A percentile compares a stretch with the other conserved stretches of the same genome.
Conservation (phyloP, 1,140 invertebrate species). For the Aleiodes sp. region DNA sequence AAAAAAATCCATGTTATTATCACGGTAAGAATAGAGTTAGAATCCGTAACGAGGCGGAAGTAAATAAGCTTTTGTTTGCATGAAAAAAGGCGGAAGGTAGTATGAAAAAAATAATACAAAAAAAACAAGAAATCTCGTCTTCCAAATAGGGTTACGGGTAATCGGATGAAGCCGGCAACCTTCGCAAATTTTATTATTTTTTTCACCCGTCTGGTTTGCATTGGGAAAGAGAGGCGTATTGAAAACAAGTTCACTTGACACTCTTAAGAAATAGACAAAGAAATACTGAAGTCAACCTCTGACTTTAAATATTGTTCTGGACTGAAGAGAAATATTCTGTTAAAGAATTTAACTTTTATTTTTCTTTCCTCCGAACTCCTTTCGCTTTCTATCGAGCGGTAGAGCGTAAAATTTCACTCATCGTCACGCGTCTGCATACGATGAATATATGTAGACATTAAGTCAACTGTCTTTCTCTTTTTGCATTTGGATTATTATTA, state of each 20-base stretch:
- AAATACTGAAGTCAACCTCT: background rate
- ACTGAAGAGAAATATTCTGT: too few species aligned
- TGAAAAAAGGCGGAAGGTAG: background rate
- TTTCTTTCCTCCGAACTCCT: too few species aligned
- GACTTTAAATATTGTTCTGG: too few species aligned
- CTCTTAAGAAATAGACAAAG: background rate
- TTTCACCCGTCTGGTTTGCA: background rate
- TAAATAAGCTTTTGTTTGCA: background rate
- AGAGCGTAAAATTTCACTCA: too few species aligned
- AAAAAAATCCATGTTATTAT: background rate
- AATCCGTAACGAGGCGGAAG: background rate
- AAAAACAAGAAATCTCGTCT: background rate
- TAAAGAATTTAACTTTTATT: too few species aligned
- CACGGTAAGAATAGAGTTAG: background rate
- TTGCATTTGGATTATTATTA: too few species aligned
- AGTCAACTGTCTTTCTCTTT: too few species aligned
- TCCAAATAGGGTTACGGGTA: conserved; percentile 9
- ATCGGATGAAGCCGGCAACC: conserved; percentile 5
- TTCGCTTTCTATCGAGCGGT: too few species aligned
- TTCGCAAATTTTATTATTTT: background rate
- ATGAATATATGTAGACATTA: too few species aligned
- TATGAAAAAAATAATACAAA: background rate
- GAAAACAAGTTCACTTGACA: background rate
- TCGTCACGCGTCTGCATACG: too few species aligned
- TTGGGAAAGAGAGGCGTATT: background rate